phyloP scores from a whole-genome alignment of 2,797 vertebrate species.

The Leptatherina wallacei region DNA sequence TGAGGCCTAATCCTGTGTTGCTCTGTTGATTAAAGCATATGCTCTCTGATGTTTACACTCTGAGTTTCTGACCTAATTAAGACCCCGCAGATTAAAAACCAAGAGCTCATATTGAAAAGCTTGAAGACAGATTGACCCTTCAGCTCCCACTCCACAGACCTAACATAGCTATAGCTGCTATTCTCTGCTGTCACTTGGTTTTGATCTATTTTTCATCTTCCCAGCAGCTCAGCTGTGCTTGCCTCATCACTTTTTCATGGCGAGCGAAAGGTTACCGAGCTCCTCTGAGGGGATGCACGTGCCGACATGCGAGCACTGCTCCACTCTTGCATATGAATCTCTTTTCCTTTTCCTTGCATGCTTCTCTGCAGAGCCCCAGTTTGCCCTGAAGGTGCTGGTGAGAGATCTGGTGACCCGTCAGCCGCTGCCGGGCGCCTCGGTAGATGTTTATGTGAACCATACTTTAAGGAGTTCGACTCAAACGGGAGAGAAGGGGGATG shows the following conservation, averaged over 20 bases:
- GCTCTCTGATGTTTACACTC: constrained; percentile 32
- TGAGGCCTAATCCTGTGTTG: constrained; percentile 41
- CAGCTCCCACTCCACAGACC: neutral
- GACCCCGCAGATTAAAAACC: neutral
- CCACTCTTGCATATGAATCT: neutral
- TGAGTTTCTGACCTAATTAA: neutral
- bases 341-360: neutral
- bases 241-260: constrained; percentile 78
- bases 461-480: constrained; percentile 83
- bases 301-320: constrained; percentile 5
- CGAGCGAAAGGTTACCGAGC: constrained; percentile 60
- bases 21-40: constrained; percentile 31
- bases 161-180: neutral
- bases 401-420: constrained; percentile 90
- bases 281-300: constrained; percentile 28
- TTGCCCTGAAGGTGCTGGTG: constrained; percentile 91
- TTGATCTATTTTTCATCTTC: constrained; percentile 69
- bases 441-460: constrained; percentile 91
- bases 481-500: constrained; percentile 85
- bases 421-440: constrained; percentile 84
- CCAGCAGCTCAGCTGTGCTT: constrained; percentile 28
- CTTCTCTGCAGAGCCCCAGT: constrained; percentile 79
- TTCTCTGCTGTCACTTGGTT: constrained; percentile 24
- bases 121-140: neutral
- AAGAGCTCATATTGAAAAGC: neutral